A percentile compares a stretch with the other conserved stretches of the same genome.
phyloP scores from a whole-genome alignment of 2,797 vertebrate genomes.

The Myotis findleyi region DNA sequence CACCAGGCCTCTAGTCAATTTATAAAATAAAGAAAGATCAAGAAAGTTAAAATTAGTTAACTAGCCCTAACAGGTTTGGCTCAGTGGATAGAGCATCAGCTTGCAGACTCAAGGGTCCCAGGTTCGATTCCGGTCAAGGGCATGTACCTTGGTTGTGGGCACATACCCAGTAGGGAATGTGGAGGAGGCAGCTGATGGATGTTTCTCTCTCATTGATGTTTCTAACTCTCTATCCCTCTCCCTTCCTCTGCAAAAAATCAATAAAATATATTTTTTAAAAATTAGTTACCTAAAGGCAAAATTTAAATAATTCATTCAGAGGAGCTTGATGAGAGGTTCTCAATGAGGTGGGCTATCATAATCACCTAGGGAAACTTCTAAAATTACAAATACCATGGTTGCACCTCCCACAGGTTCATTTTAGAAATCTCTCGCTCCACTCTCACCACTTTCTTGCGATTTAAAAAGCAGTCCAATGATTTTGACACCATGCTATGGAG shows the following conservation, averaged over 20 bases:
- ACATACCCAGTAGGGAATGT: too few species aligned
- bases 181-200: too few species aligned
- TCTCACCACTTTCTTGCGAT: not conserved
- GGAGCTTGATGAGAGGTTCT: not conserved
- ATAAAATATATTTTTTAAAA: not conserved
- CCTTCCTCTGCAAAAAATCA: too few species aligned
- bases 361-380: not conserved
- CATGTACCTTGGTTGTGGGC: too few species aligned
- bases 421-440: not conserved
- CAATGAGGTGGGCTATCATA: not conserved
- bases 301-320: not conserved
- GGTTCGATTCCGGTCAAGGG: too few species aligned
- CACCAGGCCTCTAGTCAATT: not conserved
- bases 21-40: not conserved
- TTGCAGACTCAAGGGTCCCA: too few species aligned
- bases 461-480: not conserved
- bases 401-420: not conserved
- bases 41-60: not conserved
- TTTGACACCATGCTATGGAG: not conserved
- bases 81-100: too few species aligned
- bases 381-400: not conserved
- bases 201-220: too few species aligned
- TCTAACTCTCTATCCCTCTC: too few species aligned
- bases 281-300: not conserved
- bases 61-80: too few species aligned